Evolutionary conservation across 1,140 invertebrate species (phyloP), one percentile per base, ranked within the genome.

Genomic region (Brachionus rubens): DNA sequence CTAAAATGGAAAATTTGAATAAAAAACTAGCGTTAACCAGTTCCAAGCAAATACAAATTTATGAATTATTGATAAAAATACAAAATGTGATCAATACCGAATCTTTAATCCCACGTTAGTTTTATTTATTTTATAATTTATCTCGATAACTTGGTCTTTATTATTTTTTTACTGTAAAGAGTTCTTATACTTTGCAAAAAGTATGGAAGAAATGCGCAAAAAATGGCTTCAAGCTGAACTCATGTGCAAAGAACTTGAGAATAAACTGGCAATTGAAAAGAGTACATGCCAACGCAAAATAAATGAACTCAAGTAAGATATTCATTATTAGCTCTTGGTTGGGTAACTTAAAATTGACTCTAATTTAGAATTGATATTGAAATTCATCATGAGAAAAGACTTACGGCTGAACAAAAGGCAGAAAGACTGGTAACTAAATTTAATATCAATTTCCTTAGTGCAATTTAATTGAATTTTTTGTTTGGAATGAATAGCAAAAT

Each of bases 161-260:
- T n/a, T n/a, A n/a, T n/a, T n/a, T n/a, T n/a, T n/a, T n/a, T n/a
- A 36, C 16, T 59, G n/a, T 21, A 2, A 24, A 65, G 59, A 72
- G 41, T 72, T 72, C 41, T 50, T 72, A 19, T 72, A 72, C 43
- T 72, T 72, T 54, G 68, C 68, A 16, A 72, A 72, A 50, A 72
- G 50, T 28, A 72, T 72, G 68, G 68, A 72, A 36, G 68, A 72
- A 33, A 72, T 72, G 68, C 46, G 68, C 19, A 72, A 72, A 72
- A 72, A 72, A 54, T 72, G 68, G 68, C 68, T 50, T 21, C 46
- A 48, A 41, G 47, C 68, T 3, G 68, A 72, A 72, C 19, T 50
- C 5, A 14, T 12, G 24, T 50, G 43, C 28, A 48, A 54, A 33
- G 68, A 72, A 41, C 24, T 72, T 9, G 68, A 72, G 26, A 72